Base-by-base conservation (phyloP, 2,888 invertebrate species). In the Platycnemis pennipes region DNA sequence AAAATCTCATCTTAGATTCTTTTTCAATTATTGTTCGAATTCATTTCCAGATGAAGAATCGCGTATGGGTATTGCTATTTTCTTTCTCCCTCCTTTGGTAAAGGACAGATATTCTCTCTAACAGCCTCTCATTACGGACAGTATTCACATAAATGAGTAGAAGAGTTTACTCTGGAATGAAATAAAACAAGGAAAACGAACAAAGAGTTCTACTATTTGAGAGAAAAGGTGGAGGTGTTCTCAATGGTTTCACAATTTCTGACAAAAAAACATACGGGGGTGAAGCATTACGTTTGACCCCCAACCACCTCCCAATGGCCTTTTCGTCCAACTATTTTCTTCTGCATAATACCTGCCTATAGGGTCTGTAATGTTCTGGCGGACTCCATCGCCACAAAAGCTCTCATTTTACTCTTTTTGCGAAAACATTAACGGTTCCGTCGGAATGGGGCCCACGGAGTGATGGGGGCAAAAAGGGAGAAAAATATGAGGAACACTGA, bases 371-470 rank as follows among this genome's bases (percentile, higher is more conserved):
- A 3, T 16, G 77, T 77, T 77, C 7, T 13, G 37, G 13, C 31
- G 77, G 77, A 77, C 3, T 37, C 77, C 37, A 37, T 31, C 26
- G 16, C 77, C 37, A 13, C 77, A 77, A 77, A 77, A 77, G 77
- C 77, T 11, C 37, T 37, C 77, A 13, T 77, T 77, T 77, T 37
- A 16, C 77, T 37, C 77, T 31, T 77, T 77, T 31, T 77, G 37
- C 37, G 77, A 77, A 77, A 37, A 77, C 77, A 77, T 77, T 77
- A 37, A 77, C 77, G 77, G 77, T 77, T 77, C 37, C 37, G 77
- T 31, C 8, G 77, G 5, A 37, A 7, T 77, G 77, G 31, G 77
- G 31, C n/a, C 77, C 77, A 13, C 77, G 37, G 31, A n/a, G 26
- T 31, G 77, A 77, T 16, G 1, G 77, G 37, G 63, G 22, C 26